Evolutionary conservation across 1,140 invertebrate genomes (phyloP), one percentile per base, ranked within the genome.

Genomic region (Aradophagus sp.): DNA sequence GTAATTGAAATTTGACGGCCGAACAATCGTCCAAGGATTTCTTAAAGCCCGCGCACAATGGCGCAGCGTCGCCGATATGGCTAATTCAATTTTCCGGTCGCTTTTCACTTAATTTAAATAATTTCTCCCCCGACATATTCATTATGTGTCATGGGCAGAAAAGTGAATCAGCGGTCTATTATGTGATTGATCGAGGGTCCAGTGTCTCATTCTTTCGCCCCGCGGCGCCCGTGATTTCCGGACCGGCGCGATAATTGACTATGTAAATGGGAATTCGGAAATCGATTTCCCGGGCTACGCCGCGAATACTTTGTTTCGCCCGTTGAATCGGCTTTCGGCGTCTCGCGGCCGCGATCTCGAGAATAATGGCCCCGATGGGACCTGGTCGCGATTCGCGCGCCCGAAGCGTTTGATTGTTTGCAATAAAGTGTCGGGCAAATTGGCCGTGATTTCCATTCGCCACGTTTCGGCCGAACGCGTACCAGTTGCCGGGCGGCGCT

Each of bases 81-180:
- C 72, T 75, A 77, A 77, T 78, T 77, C 73, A 77, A 78, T 77
- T 76, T 73, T 70, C 62, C 45, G 56, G 38, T 44, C 62, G 52
- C 65, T 56, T 69, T 70, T 62, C 65, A 66, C 36, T 56, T 58
- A 66, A 68, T 73, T 75, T 73, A 55, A 75, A 75, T 78, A 80
- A 77, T 75, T 77, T n/a, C n/a, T 65, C 66, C 74, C 70, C 68
- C 72, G 74, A 80, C 69, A 73, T 74, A 76, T 76, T 75, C 75
- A 75, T 77, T 61, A n/a, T n/a, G n/a, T n/a, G n/a, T n/a, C n/a
- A n/a, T n/a, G n/a, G n/a, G n/a, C n/a, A n/a, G n/a, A n/a, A n/a
- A n/a, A n/a, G n/a, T n/a, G n/a, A n/a, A n/a, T n/a, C n/a, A n/a
- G n/a, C n/a, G n/a, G n/a, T n/a, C n/a, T n/a, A n/a, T n/a, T n/a